Evolutionary conservation across 2,797 vertebrate genomes (phyloP), one percentile per base, ranked within the genome.

Genomic region (Melanogrammus aeglefinus): DNA sequence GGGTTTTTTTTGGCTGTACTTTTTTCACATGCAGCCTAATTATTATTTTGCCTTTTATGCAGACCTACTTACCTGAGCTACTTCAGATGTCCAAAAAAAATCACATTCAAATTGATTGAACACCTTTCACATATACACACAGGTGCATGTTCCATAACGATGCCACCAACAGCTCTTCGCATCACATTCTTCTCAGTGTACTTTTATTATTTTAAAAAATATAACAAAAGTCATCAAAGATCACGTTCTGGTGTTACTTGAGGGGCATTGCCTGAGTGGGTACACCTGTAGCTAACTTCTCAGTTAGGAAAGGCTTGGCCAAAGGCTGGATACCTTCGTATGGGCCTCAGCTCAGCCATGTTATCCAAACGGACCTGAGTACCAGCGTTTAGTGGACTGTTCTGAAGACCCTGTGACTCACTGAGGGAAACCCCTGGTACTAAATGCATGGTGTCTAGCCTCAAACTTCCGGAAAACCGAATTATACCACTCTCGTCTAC

Each of bases 361-460:
- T 7, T 57, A 1, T 57, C 51, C 51, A n/a, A 57, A 18, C 1
- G 21, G 21, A 21, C 51, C 1, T 18, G 18, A n/a, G 4, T n/a
- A n/a, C 51, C n/a, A 57, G 51, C 51, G 0, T 76, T 75, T 36
- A 57, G 8, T 21, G 71, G 73, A 6, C 80, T 80, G 0, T 2
- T 76, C 14, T 44, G 76, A 78, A 82, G 76, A 2, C 44, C 73
- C 38, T 73, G 18, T 0, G 85, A 77, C 7, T 84, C 78, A 79
- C 80, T 76, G 66, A 95, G 14, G 63, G 90, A 92, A 57, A 95
- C 94, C 0, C 94, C 94, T 0, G 94, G 88, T 0, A 89, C 87
- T 75, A 94, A 85, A 29, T 78, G 82, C 72, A 92, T 77, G 3
- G 78, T 73, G 38, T 92, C 90, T 27, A 91, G 82, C 69, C 84